A percentile compares a stretch with the other conserved stretches of the same genome.
Evolutionary conservation across 1,140 invertebrate genomes (phyloP).

Genomic region (Drusus annulatus): DNA sequence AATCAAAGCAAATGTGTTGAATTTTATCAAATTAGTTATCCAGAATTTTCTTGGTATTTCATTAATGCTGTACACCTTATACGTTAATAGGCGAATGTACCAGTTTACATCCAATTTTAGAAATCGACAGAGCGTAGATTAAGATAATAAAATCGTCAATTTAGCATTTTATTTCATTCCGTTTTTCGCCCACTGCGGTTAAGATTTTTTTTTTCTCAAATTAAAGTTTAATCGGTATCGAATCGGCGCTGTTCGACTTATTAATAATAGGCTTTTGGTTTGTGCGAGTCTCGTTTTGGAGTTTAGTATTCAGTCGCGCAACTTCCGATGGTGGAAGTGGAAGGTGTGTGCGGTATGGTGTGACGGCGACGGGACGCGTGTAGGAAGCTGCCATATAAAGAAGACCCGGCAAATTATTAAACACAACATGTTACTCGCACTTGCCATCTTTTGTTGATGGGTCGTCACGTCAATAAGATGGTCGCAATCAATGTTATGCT

Average conservation of each 20-base stretch:
- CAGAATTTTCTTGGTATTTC: no score
- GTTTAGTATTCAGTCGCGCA: constrained; percentile 22
- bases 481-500: neutral
- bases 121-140: no score
- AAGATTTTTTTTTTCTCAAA: neutral
- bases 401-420: constrained; percentile 2
- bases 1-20: no score
- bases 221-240: neutral
- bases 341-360: constrained; percentile 25
- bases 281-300: neutral
- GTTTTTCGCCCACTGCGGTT: neutral
- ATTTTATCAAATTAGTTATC: no score
- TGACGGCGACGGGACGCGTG: neutral
- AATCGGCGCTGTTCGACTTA: neutral
- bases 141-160: no score
- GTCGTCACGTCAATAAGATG: neutral
- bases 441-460: constrained; percentile 14
- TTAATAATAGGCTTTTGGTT: neutral
- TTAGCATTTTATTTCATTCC: neutral
- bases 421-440: neutral
- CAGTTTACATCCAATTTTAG: no score
- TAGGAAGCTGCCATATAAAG: constrained; percentile 38
- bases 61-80: no score
- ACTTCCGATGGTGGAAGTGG: constrained; percentile 5
- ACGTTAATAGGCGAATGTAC: no score